These are phyloP conservation scores for Pinctada fucata DNA, from an alignment of 2,888 invertebrate species.

Conservation along the genomic window DNA sequence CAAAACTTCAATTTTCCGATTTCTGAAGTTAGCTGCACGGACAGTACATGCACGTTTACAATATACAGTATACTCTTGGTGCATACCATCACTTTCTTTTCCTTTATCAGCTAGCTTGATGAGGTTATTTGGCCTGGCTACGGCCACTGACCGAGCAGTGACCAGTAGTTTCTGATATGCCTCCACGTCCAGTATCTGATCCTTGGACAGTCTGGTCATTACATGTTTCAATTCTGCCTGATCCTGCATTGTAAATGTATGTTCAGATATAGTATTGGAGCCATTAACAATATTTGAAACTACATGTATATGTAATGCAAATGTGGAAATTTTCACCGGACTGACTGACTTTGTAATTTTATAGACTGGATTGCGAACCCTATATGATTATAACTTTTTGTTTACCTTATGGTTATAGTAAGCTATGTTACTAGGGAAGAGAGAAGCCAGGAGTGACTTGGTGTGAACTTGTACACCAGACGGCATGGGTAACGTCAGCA, in stretches of 20 bases:
- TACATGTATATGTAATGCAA: too few relatives aligned
- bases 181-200: slow-evolving; percentile 88
- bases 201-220: slow-evolving; percentile 78
- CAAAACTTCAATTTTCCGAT: too few relatives aligned
- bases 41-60: too few relatives aligned
- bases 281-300: too few relatives aligned
- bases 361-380: too few relatives aligned
- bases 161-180: slow-evolving; percentile 91
- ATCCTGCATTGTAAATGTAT: slow-evolving; percentile 80
- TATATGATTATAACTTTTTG: neutral
- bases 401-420: slow-evolving; percentile 92
- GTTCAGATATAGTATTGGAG: too few relatives aligned
- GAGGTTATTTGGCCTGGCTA: slow-evolving; percentile 89
- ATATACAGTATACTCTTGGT: too few relatives aligned
- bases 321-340: too few relatives aligned
- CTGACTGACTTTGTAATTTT: too few relatives aligned
- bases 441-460: slow-evolving; percentile 88
- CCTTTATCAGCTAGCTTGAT: slow-evolving; percentile 81
- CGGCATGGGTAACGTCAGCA: slow-evolving; percentile 85
- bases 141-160: slow-evolving; percentile 90
- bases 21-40: too few relatives aligned
- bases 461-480: slow-evolving; percentile 86
- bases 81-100: slow-evolving; percentile 36
- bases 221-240: slow-evolving; percentile 89
- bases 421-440: slow-evolving; percentile 77